Percentiles rank a stretch among this genome's conserved stretches.
These are phyloP conservation scores for Lasioglossum pauxillum DNA, from an alignment of 2,888 invertebrate genomes.

Conservation along the genomic window DNA sequence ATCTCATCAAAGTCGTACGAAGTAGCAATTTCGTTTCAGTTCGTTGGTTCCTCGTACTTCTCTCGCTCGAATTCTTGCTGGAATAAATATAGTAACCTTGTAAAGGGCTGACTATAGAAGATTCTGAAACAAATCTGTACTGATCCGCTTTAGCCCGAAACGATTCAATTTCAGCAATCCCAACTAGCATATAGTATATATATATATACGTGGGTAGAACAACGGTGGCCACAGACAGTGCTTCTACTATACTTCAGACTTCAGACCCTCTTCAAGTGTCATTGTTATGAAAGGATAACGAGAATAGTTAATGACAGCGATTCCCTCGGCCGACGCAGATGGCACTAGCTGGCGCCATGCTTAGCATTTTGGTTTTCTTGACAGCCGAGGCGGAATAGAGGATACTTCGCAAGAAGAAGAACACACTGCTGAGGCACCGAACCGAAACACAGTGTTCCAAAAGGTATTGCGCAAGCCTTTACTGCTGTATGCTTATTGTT, in stretches of 20 bases:
- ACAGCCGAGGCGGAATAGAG: background rate
- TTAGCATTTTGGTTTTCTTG: background rate
- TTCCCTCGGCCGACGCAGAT: background rate
- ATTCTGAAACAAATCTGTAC: background rate
- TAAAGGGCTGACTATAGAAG: background rate
- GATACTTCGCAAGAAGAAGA: background rate
- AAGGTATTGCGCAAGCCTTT: background rate
- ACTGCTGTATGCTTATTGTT: background rate
- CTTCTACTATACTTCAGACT: background rate
- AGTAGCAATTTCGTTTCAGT: background rate
- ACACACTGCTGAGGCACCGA: background rate
- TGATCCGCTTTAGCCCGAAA: background rate
- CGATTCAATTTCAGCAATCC: background rate
- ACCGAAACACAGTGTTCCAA: background rate
- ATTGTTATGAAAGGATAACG: conserved; percentile 8
- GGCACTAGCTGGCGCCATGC: background rate
- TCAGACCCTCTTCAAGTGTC: background rate
- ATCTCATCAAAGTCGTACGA: background rate
- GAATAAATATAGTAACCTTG: conserved; percentile 4
- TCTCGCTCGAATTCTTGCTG: background rate
- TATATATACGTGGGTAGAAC: background rate
- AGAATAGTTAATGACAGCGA: background rate
- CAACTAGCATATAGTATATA: background rate
- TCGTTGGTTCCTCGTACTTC: background rate
- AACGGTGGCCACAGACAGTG: background rate